Evolutionary conservation across 2,888 invertebrate genomes (phyloP).

Genomic region (Drosophila colorata): DNA sequence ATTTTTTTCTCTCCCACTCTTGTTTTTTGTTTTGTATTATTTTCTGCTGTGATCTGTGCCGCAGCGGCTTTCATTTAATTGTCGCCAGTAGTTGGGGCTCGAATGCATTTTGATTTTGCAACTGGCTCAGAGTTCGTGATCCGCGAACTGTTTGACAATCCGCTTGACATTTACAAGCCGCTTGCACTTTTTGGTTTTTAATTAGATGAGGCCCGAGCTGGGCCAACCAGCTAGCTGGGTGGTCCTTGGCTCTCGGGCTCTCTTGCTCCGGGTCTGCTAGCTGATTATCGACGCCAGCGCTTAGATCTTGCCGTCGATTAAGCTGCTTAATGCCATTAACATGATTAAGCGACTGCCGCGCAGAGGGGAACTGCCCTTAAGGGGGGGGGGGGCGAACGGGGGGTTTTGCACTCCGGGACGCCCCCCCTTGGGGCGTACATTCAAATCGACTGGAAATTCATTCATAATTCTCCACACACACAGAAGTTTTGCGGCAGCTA

Average conservation of each 20-base stretch:
- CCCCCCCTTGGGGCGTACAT: neutral
- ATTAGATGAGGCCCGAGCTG: too few species aligned
- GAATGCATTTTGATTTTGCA: conserved; percentile 81
- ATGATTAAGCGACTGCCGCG: conserved; percentile 67
- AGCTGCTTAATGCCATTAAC: conserved; percentile 81
- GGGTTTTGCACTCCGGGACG: conserved; percentile 25
- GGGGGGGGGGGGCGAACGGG: conserved; percentile 1
- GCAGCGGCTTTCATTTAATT: conserved; percentile 60
- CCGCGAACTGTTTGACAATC: conserved; percentile 63
- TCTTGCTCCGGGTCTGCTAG: conserved; percentile 3
- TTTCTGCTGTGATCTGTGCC: conserved; percentile 50
- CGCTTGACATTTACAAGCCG: conserved; percentile 77
- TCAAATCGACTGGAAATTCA: conserved; percentile 50
- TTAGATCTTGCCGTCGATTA: conserved; percentile 81
- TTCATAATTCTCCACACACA: conserved; percentile 60
- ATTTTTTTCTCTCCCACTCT: conserved; percentile 21
- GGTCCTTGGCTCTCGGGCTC: conserved; percentile 34
- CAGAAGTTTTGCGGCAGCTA: conserved; percentile 63
- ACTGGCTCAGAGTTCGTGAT: conserved; percentile 70
- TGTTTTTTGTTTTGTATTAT: conserved; percentile 12
- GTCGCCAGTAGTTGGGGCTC: conserved; percentile 35
- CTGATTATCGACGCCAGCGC: conserved; percentile 73
- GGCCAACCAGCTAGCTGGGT: conserved; percentile 46
- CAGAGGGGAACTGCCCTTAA: conserved; percentile 18
- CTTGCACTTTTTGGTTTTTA: conserved; percentile 77